Evolutionary conservation across 2,888 invertebrate species (phyloP).

Genomic region (Tetramorium bicarinatum): DNA sequence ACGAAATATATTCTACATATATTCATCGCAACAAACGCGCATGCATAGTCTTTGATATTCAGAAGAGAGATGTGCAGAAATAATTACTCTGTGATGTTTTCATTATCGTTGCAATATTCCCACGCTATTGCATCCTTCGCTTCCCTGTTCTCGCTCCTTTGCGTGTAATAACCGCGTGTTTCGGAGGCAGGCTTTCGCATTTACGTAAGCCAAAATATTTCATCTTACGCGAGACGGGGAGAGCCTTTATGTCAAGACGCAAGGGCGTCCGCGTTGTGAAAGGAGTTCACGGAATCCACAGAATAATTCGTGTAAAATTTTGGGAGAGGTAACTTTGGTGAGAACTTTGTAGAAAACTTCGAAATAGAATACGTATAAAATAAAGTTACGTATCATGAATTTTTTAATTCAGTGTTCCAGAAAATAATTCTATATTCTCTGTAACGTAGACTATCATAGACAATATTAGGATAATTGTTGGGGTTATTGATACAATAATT

Average conservation of each 20-base stretch:
- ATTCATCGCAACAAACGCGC: background rate
- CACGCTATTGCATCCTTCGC: slow-evolving; percentile 48
- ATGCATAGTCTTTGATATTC: background rate
- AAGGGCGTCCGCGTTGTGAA: slow-evolving; percentile 35
- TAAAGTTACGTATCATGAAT: background rate
- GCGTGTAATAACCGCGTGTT: slow-evolving; percentile 53
- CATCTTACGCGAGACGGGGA: slow-evolving; percentile 46
- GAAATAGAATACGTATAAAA: background rate
- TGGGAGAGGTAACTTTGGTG: slow-evolving; percentile 14
- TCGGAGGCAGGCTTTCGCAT: slow-evolving; percentile 41
- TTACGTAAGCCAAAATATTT: slow-evolving; percentile 57
- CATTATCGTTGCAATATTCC: slow-evolving; percentile 69
- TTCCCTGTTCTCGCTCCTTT: slow-evolving; percentile 3
- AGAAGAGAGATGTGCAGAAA: slow-evolving; percentile 54
- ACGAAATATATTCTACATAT: background rate
- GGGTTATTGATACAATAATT: background rate
- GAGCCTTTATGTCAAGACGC: slow-evolving; percentile 51
- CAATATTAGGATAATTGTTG: background rate
- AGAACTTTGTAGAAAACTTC: slow-evolving; percentile 32
- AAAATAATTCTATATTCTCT: background rate
- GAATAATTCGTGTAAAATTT: slow-evolving; percentile 53
- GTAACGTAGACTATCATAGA: background rate
- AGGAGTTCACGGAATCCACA: slow-evolving; percentile 39
- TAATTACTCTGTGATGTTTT: slow-evolving; percentile 71
- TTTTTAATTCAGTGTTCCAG: slow-evolving; percentile 13